These are phyloP conservation scores for Peribatodes rhomboidaria DNA, from an alignment of 2,888 invertebrate genomes.

Conservation along the genomic window DNA sequence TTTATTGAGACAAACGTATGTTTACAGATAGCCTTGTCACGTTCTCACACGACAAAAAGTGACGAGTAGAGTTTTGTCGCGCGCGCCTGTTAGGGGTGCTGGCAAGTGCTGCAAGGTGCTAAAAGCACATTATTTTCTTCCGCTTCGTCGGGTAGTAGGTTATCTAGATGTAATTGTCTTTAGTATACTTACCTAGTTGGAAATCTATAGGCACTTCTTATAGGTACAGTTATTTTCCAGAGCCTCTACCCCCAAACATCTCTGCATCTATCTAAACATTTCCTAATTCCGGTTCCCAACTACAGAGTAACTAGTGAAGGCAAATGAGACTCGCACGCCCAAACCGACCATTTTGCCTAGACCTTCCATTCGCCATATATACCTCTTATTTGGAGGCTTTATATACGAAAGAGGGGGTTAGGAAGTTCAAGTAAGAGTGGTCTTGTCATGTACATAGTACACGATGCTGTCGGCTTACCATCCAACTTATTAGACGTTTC, in stretches of 20 bases:
- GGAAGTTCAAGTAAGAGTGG: constrained; percentile 62
- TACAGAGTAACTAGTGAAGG: constrained; percentile 72
- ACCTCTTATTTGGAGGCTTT: constrained; percentile 46
- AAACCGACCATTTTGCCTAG: constrained; percentile 59
- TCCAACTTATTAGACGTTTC: constrained; percentile 86
- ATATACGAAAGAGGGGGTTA: constrained; percentile 47
- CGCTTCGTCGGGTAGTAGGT: not conserved
- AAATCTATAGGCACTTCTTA: too few species aligned
- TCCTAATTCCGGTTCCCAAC: constrained; percentile 73
- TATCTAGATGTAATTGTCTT: too few species aligned
- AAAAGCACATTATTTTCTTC: too few species aligned
- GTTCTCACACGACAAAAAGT: too few species aligned
- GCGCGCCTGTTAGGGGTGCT: too few species aligned
- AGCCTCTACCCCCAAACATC: constrained; percentile 40
- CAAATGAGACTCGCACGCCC: constrained; percentile 76
- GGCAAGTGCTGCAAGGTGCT: too few species aligned
- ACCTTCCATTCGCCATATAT: constrained; percentile 56
- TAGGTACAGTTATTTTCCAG: constrained; percentile 4
- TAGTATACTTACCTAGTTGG: too few species aligned
- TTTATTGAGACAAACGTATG: too few species aligned
- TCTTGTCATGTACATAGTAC: constrained; percentile 76
- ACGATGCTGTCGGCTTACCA: constrained; percentile 80
- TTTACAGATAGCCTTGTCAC: too few species aligned
- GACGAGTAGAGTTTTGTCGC: too few species aligned
- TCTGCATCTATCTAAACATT: constrained; percentile 73